phyloP scores from a whole-genome alignment of 2,888 invertebrate species.

The Noctua janthe region DNA sequence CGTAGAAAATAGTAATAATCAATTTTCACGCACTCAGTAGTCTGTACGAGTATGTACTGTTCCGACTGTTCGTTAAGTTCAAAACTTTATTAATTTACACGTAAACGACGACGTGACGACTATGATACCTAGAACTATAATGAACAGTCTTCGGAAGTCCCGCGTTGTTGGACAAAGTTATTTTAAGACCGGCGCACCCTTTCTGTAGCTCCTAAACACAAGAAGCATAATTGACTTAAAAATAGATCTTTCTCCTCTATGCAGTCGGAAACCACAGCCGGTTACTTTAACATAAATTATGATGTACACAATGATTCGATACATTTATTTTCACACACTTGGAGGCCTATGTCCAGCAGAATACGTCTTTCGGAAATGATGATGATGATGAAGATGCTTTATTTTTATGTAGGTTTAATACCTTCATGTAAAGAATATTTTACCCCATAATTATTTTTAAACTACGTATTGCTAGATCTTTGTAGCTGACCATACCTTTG shows the following conservation, averaged over 20 bases:
- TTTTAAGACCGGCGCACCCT: slow-evolving; percentile 74
- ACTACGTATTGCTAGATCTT: neutral
- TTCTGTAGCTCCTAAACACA: slow-evolving; percentile 68
- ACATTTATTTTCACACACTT: neutral
- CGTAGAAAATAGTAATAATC: neutral
- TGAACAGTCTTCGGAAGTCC: slow-evolving; percentile 57
- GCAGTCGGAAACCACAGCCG: neutral
- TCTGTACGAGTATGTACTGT: neutral
- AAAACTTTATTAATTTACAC: slow-evolving; percentile 10
- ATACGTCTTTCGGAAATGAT: too few species aligned
- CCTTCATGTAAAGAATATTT: too few species aligned
- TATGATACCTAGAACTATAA: slow-evolving; percentile 43
- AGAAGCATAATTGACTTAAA: slow-evolving; percentile 61
- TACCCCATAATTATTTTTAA: neutral
- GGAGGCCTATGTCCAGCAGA: too few species aligned
- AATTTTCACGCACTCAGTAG: slow-evolving; percentile 4
- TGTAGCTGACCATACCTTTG: neutral
- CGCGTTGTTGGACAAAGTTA: slow-evolving; percentile 72
- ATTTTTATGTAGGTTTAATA: too few species aligned
- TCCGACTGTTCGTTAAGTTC: neutral
- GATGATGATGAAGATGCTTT: too few species aligned
- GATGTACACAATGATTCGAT: neutral
- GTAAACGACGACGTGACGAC: slow-evolving; percentile 1
- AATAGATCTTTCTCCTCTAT: slow-evolving; percentile 59
- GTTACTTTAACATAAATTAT: neutral